Base-by-base conservation (phyloP, 2,797 vertebrate genomes). In the Girardinus metallicus region DNA sequence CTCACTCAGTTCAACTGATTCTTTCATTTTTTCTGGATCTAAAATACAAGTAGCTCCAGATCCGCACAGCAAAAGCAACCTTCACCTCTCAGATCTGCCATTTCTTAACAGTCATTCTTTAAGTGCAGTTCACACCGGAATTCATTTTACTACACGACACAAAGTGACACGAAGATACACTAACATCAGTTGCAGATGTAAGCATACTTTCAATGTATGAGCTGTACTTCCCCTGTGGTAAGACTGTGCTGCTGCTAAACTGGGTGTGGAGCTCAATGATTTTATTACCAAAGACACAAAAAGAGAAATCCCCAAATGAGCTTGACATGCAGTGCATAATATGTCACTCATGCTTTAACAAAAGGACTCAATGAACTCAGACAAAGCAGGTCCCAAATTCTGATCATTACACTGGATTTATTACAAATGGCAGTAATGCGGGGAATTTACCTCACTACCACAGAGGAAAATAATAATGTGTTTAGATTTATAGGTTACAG, bases 151-250 rank as follows among this genome's bases (percentile, higher is more conserved):
- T 46, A 74, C 47, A 76, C 13, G 55, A 66, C 49, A 49, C 18
- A 49, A 49, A 21, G 18, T 84, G 66, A 74, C 78, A 85, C 75
- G 36, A 79, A 89, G 83, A 86, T 66, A 79, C n/a, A 66, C 51
- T 4, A 66, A 46, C 76, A 76, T 51, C 76, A 79, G 64, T 83
- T 21, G 10, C 46, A 83, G 80, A 83, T 76, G 76, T 78, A 83
- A 83, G 78, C 77, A 47, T 79, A 92, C 89, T 93, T 85, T 93
- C 86, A 89, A 55, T 73, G n/a, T 75, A 57, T 11, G 64, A 79
- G 83, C 74, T 86, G 77, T 62, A 86, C 90, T 94, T 95, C 90
- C 88, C 86, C 87, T 93, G 93, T 89, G 89, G 89, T 94, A 83
- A 91, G 84, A 92, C 81, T 29, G 26, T 46, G 86, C 73, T 39